Conservation (phyloP, 2,113 vertebrate species). For the Corythornis cristatus region DNA sequence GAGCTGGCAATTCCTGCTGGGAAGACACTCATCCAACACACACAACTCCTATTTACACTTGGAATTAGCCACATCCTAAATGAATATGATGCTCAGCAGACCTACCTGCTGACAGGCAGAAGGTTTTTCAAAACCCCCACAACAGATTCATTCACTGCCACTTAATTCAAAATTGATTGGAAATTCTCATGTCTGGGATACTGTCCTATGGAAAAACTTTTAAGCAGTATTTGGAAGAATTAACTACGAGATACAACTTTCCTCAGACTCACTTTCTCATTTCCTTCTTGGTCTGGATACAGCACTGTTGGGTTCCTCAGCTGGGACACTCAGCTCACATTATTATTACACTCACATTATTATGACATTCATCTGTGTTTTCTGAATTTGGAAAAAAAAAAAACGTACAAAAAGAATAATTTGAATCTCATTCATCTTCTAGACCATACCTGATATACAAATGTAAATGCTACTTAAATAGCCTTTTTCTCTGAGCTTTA, state of each 20-base stretch:
- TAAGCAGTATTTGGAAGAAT: background rate
- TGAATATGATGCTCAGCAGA: background rate
- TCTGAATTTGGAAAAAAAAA: background rate
- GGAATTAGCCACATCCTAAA: background rate
- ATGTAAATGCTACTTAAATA: background rate
- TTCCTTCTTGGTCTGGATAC: background rate
- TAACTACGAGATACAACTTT: background rate
- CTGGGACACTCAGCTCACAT: background rate
- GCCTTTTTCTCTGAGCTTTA: background rate
- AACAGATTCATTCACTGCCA: background rate
- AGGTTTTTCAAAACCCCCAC: background rate
- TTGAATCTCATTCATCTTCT: background rate
- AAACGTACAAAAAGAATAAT: background rate
- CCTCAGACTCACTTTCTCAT: background rate
- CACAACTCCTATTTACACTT: background rate
- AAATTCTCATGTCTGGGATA: background rate
- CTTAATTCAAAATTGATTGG: background rate
- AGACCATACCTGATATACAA: background rate
- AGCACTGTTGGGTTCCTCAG: background rate
- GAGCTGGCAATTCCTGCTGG: background rate
- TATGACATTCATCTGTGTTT: background rate
- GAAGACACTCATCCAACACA: background rate
- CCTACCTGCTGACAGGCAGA: background rate
- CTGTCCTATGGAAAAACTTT: background rate
- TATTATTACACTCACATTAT: background rate